Percentiles rank a stretch among this genome's conserved stretches.
These are phyloP conservation scores for Belgica antarctica DNA, from an alignment of 2,888 invertebrate species.

Conservation along the genomic window DNA sequence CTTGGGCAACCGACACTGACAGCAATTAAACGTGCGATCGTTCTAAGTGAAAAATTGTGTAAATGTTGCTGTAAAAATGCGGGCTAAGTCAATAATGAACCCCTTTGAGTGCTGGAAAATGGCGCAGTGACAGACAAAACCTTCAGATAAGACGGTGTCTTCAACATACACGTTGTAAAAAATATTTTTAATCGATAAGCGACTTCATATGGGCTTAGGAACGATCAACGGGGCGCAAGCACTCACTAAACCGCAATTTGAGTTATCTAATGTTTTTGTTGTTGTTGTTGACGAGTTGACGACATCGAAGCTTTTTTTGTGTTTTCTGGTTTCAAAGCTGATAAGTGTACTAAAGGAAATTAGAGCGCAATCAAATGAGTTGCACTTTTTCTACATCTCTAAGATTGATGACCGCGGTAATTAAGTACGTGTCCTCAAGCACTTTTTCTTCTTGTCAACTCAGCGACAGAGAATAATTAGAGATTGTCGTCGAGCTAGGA, in stretches of 20 bases:
- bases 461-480: too few relatives aligned
- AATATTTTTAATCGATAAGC: slow-evolving; percentile 1
- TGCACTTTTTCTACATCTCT: too few relatives aligned
- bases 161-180: background rate
- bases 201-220: background rate
- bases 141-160: background rate
- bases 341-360: too few relatives aligned
- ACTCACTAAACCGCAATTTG: too few relatives aligned
- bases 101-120: background rate
- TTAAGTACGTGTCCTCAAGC: too few relatives aligned
- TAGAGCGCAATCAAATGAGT: too few relatives aligned
- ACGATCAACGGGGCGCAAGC: background rate
- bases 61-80: background rate
- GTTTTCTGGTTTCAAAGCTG: too few relatives aligned
- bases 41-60: background rate
- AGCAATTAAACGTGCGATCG: background rate
- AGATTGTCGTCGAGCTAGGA: too few relatives aligned
- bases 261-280: slow-evolving; percentile 25
- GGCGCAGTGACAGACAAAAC: background rate
- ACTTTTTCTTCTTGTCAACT: too few relatives aligned
- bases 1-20: background rate
- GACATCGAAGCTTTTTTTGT: background rate
- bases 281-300: background rate
- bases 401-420: too few relatives aligned
- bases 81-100: slow-evolving; percentile 3